A percentile compares a stretch with the other conserved stretches of the same genome.
These are phyloP conservation scores for Leptodactylus fallax DNA, from an alignment of 2,797 vertebrate species.

Conservation along the genomic window DNA sequence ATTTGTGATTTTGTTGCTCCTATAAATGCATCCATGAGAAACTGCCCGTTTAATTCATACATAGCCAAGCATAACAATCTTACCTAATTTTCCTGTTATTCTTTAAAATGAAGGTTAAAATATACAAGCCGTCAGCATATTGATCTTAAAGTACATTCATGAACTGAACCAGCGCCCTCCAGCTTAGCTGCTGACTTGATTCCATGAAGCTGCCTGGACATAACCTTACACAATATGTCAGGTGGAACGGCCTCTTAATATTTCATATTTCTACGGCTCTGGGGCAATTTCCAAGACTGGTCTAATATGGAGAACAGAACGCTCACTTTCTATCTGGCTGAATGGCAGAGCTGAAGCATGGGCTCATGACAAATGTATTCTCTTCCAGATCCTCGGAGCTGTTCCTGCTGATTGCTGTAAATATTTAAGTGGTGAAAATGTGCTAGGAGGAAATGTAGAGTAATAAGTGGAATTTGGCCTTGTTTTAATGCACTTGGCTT, in stretches of 20 bases:
- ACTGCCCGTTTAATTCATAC: not conserved
- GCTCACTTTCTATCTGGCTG: not conserved
- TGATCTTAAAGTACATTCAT: slow-evolving; percentile 7
- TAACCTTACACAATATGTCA: not conserved
- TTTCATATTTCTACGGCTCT: not conserved
- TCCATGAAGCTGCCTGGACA: not conserved
- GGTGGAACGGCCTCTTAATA: not conserved
- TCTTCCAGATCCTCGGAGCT: slow-evolving; percentile 11
- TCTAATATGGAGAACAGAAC: too few relatives aligned
- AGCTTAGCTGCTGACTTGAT: not conserved
- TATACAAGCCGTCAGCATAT: slow-evolving; percentile 9
- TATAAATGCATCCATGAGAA: not conserved
- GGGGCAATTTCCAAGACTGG: not conserved
- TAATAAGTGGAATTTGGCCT: slow-evolving; percentile 43
- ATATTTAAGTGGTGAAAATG: slow-evolving; percentile 38
- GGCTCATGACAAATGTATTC: not conserved
- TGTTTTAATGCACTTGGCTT: slow-evolving; percentile 28
- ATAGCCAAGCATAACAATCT: not conserved
- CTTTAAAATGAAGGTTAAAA: slow-evolving; percentile 1
- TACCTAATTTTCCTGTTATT: slow-evolving; percentile 9
- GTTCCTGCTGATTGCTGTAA: fast-evolving
- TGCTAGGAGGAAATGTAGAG: not conserved
- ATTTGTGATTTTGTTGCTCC: not conserved
- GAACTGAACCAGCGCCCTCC: not conserved
- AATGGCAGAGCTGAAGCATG: not conserved